A percentile compares a stretch with the other conserved stretches of the same genome.
Conservation (phyloP, 2,888 invertebrate species). For the Dolomedes plantarius region DNA sequence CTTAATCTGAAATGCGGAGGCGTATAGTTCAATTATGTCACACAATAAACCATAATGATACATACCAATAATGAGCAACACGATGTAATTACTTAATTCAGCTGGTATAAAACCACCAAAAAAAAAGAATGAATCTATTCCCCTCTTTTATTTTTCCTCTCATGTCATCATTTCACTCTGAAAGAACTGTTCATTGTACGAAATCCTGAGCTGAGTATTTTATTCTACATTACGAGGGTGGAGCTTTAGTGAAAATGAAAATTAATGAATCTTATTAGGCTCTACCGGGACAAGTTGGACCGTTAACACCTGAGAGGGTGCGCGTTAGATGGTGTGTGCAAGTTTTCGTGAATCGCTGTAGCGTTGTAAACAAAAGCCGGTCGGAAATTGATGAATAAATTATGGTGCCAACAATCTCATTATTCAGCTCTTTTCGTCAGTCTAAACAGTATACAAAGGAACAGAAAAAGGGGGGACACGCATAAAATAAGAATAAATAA, state of each 20-base stretch:
- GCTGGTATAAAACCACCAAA: conserved; percentile 10
- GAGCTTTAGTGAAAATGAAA: conserved; percentile 61
- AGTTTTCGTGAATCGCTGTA: conserved; percentile 55
- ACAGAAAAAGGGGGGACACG: conserved; percentile 17
- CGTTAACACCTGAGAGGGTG: conserved; percentile 54
- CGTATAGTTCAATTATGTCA: not conserved
- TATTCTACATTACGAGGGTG: conserved; percentile 51
- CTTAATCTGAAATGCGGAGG: not conserved
- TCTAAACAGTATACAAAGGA: conserved; percentile 56
- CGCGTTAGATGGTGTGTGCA: conserved; percentile 40
- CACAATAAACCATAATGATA: conserved; percentile 42
- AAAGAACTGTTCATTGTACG: conserved; percentile 22
- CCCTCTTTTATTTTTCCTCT: conserved; percentile 23
- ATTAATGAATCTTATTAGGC: conserved; percentile 66
- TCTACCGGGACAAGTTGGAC: conserved; percentile 33
- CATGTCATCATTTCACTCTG: conserved; percentile 26
- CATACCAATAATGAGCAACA: conserved; percentile 11
- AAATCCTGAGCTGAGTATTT: conserved; percentile 44
- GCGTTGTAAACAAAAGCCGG: conserved; percentile 65
- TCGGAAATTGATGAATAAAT: conserved; percentile 70
- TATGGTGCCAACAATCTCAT: conserved; percentile 69
- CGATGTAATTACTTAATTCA: conserved; percentile 51
- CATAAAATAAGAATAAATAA: conserved; percentile 22
- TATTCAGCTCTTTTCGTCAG: conserved; percentile 64
- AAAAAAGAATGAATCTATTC: conserved; percentile 27